These are phyloP conservation scores for Prolemur simus DNA, from an alignment of 2,113 vertebrate species.

Conservation along the genomic window DNA sequence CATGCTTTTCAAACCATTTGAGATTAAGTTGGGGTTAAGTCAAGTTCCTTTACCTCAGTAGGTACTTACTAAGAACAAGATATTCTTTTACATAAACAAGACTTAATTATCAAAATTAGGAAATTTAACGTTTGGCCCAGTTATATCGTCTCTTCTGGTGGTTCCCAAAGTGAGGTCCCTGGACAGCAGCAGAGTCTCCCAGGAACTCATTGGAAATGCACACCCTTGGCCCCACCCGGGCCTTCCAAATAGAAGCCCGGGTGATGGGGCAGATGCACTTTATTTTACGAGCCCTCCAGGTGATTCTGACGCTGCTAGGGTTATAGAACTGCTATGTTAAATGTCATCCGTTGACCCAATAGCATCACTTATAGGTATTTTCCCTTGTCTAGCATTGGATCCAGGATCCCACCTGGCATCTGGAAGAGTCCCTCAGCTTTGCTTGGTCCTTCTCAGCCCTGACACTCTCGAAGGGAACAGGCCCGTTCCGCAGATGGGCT, in stretches of 20 bases:
- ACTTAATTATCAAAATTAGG: not conserved
- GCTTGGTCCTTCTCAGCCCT: not conserved
- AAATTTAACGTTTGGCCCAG: not conserved
- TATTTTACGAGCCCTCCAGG: not conserved
- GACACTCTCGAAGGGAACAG: not conserved
- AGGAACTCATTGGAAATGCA: not conserved
- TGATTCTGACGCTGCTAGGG: rapidly evolving
- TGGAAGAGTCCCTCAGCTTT: no score
- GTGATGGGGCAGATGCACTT: not conserved
- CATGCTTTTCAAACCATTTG: not conserved
- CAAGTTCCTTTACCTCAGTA: not conserved
- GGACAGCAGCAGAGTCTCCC: not conserved
- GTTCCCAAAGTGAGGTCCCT: not conserved
- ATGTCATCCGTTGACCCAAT: no score
- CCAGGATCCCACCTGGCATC: not conserved
- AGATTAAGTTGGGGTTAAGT: not conserved
- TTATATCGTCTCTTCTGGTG: no score
- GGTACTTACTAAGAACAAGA: not conserved
- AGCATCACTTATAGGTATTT: rapidly evolving
- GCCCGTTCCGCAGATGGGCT: rapidly evolving
- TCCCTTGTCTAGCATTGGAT: not conserved
- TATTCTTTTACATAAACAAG: not conserved
- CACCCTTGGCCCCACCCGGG: rapidly evolving
- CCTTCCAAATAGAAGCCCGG: not conserved
- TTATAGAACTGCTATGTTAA: no score